A percentile compares a stretch with the other conserved stretches of the same genome.
phyloP scores from a whole-genome alignment of 2,113 vertebrate species.

The Phainopepla nitens region DNA sequence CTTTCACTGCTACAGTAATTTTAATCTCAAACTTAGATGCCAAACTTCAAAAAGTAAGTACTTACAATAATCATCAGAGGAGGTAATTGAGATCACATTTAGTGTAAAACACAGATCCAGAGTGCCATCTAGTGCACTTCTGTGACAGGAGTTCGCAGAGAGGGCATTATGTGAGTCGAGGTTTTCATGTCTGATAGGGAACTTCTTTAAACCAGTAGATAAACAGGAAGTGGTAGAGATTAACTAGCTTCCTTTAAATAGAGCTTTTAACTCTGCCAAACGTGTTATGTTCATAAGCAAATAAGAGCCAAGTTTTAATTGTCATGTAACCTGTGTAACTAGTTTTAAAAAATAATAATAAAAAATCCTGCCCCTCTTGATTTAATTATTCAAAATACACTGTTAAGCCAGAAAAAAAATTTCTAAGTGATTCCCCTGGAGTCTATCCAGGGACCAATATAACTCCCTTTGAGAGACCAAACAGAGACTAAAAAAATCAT shows the following conservation, averaged over 20 bases:
- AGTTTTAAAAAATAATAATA: neutral
- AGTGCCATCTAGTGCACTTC: slow-evolving; percentile 1
- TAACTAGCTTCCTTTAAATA: neutral
- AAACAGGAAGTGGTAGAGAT: neutral
- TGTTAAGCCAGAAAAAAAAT: neutral
- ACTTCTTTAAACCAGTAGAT: neutral
- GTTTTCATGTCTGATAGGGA: neutral
- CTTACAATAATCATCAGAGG: neutral
- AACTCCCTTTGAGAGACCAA: neutral
- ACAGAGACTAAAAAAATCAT: neutral
- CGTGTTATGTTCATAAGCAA: neutral
- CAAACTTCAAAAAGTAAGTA: neutral
- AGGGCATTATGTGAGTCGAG: fast-evolving
- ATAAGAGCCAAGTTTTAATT: neutral
- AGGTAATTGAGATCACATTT: neutral
- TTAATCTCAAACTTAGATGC: neutral
- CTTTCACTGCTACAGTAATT: neutral
- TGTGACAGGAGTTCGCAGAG: neutral
- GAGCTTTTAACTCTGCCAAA: neutral
- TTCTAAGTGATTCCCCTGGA: neutral
- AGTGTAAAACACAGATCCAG: neutral
- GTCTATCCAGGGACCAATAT: neutral
- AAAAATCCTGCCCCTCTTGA: neutral
- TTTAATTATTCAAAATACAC: neutral
- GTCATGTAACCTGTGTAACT: neutral